Conservation (phyloP, 2,888 invertebrate species). For the Biston stratarius region DNA sequence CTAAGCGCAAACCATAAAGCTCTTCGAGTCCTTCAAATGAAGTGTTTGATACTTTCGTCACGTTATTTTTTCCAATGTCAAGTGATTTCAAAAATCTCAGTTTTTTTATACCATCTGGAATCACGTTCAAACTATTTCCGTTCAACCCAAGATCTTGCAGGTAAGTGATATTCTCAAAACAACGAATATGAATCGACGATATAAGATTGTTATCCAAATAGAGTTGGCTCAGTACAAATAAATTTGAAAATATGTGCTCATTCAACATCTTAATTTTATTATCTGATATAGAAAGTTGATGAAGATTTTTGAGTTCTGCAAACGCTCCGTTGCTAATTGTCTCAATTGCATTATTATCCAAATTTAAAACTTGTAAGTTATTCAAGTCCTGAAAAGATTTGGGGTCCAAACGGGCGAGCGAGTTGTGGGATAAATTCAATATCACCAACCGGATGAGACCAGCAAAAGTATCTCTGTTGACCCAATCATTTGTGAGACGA, state of each 20-base stretch:
- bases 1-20: conserved; percentile 91
- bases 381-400: conserved; percentile 91
- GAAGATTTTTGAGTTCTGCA: conserved; percentile 90
- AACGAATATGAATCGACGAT: conserved; percentile 88
- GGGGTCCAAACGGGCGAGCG: conserved; percentile 89
- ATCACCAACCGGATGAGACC: conserved; percentile 90
- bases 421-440: conserved; percentile 91
- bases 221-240: conserved; percentile 90
- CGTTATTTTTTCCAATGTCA: conserved; percentile 93
- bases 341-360: conserved; percentile 91
- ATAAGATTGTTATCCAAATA: conserved; percentile 91
- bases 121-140: conserved; percentile 88
- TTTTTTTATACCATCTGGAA: conserved; percentile 89
- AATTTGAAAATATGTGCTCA: conserved; percentile 89
- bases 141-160: conserved; percentile 92
- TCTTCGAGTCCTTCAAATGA: conserved; percentile 91
- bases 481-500: conserved; percentile 91
- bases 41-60: conserved; percentile 89
- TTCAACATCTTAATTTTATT: conserved; percentile 90
- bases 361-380: conserved; percentile 90
- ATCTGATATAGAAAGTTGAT: conserved; percentile 90
- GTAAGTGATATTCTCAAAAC: conserved; percentile 92
- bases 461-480: conserved; percentile 91
- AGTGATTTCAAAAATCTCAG: conserved; percentile 90
- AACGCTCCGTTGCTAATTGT: conserved; percentile 91